Evolutionary conservation across 2,113 vertebrate species (phyloP), one percentile per base, ranked within the genome.

Genomic region (Vimba vimba): DNA sequence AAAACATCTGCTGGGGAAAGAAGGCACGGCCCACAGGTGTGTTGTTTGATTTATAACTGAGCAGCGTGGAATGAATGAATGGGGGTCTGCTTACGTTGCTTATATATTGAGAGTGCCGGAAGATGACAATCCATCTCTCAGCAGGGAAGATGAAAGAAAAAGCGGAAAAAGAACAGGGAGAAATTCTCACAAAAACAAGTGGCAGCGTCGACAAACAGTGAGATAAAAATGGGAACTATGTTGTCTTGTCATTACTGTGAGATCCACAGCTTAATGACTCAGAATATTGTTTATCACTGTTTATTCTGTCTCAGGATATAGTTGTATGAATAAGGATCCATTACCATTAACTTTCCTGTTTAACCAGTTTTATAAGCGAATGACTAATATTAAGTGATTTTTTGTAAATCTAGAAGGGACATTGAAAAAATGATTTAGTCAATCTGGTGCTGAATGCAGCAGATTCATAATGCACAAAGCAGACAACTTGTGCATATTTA

Each of bases 41-140:
- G 64, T 47, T 47, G 64, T 69, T 69, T 69, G 80, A 82, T 82
- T 82, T 55, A 82, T 52, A 69, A 82, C 25, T 52, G 45, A 47
- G 25, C 43, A 2, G n/a, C 3, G 27, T 33, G 62, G 62, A 11
- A 19, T 50, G 60, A 52, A 69, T 52, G 23, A 52, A 82, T 69
- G 27, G 64, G 64, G 64, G 10, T 4, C n/a, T 19, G 64, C 43
- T 82, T 30, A 15, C 27, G 45, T 82, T 52, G 45, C 62, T 69
- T 17, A n/a, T 82, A 69, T 59, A 60, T 62, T n/a, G 55, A 36
- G 68, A 73, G 75, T 62, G 68, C 30, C 19, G 12, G 52, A n/a
- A 74, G 17, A 71, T 79, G 64, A 73, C 52, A 86, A 68, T 74
- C 62, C 25, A 17, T 86, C 23, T 73, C 85, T 64, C 39, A 47